Base-by-base conservation (phyloP, 1,140 invertebrate genomes). In the Sminthurides bifidus region DNA sequence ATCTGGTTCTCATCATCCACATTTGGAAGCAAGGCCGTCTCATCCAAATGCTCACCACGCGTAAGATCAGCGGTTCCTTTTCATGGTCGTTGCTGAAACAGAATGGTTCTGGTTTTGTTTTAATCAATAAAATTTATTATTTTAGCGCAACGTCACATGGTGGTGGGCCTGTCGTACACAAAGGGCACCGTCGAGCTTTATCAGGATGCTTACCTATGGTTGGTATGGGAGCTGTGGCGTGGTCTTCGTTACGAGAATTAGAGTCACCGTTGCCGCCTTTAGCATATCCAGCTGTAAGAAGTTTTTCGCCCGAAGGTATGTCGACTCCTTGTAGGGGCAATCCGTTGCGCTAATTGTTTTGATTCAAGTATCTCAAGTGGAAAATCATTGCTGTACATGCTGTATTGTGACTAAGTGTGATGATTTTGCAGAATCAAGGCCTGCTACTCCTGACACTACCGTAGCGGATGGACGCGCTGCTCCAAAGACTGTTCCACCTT, bases 181-280 rank as follows among this genome's bases (percentile, higher is more conserved):
- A 65, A 31, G 63, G 63, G 14, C 63, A 65, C 29, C 44, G 63
- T 26, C 26, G 63, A 52, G 60, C 63, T 12, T 43, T 65, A 23
- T 65, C 63, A 15, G 63, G 63, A 44, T 61, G 59, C 44, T 53
- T 65, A 27, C 63, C 63, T n/a, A 64, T 60, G 58, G 55, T 57
- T 15, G 59, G 56, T 2, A 59, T 65, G 56, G 63, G 63, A 4
- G 58, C 60, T 19, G 60, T 65, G 10, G 63, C 63, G 14, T 65
- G 63, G 63, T 61, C 63, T 6, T 61, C 59, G 23, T 52, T 65
- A 1, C 35, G 63, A 27, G 63, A 65, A 37, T 40, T 65, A 10
- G 57, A 65, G 38, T 23, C 52, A 15, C 21, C 52, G 33, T 8
- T 14, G 2, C 33, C 23, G 19, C 51, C 37, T 41, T 48, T 29